Conservation (phyloP, 1,140 invertebrate genomes). For the Ostrea edulis region DNA sequence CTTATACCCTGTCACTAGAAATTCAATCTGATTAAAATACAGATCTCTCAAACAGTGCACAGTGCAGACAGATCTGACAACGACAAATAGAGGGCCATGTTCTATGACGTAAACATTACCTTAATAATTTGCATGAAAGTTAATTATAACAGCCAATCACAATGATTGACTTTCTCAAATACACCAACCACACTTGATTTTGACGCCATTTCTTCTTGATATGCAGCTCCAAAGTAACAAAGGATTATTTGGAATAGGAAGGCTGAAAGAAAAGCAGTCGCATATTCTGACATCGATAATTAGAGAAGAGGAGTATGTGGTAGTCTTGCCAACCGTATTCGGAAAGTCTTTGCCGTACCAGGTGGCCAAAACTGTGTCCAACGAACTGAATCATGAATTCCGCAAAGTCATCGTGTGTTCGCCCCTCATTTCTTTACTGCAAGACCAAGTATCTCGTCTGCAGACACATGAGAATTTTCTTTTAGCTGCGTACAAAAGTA, state of each 20-base stretch:
- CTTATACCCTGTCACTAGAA: too few species aligned
- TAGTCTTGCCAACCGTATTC: not conserved
- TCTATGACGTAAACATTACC: not conserved
- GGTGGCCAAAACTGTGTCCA: too few species aligned
- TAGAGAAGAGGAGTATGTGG: conserved; percentile 27
- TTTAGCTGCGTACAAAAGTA: too few species aligned
- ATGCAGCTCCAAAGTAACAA: not conserved
- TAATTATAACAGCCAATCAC: not conserved
- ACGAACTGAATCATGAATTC: too few species aligned
- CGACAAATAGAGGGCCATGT: not conserved
- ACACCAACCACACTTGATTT: not conserved
- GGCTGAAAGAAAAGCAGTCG: not conserved
- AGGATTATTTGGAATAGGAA: not conserved
- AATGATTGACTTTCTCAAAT: not conserved
- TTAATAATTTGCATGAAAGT: not conserved
- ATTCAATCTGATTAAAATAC: too few species aligned
- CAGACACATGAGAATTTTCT: too few species aligned
- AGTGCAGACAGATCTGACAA: too few species aligned
- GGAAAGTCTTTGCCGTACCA: conserved; percentile 31
- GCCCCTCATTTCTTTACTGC: too few species aligned
- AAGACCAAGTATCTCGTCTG: too few species aligned
- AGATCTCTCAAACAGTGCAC: too few species aligned
- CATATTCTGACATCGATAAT: conserved; percentile 18
- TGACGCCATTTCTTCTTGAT: not conserved
- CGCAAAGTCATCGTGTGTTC: not conserved